Conservation (phyloP, 2,888 invertebrate genomes). For the Nymphalis c-album region DNA sequence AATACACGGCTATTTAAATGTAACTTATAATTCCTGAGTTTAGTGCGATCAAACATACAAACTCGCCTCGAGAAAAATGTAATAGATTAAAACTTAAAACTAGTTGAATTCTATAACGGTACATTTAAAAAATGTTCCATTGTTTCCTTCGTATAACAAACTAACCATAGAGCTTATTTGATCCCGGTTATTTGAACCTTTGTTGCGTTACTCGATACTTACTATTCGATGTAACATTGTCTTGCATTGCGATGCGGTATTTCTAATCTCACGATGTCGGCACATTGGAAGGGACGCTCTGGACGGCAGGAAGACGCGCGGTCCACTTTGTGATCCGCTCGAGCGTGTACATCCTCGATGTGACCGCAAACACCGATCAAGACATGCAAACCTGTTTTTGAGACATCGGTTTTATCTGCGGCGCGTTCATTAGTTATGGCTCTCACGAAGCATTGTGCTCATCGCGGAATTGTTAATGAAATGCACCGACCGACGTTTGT, state of each 20-base stretch:
- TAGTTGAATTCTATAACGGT: background rate
- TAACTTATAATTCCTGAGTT: too few species aligned
- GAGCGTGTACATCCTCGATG: constrained; percentile 61
- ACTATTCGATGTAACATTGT: constrained; percentile 17
- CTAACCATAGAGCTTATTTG: constrained; percentile 42
- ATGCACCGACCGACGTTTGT: constrained; percentile 40
- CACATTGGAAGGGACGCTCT: constrained; percentile 36
- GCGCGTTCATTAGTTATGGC: constrained; percentile 47
- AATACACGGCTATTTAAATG: too few species aligned
- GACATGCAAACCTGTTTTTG: constrained; percentile 67
- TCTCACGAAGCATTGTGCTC: constrained; percentile 44
- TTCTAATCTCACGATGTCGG: constrained; percentile 38
- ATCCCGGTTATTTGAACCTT: too few species aligned
- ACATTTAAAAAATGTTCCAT: background rate
- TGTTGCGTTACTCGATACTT: constrained; percentile 55
- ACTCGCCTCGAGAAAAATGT: background rate
- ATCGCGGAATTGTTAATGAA: constrained; percentile 47
- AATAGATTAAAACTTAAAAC: background rate
- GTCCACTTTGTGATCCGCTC: constrained; percentile 63
- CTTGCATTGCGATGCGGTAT: constrained; percentile 23
- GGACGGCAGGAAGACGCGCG: constrained; percentile 38
- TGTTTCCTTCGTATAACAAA: constrained; percentile 43
- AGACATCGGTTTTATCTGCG: constrained; percentile 41
- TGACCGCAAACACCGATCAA: constrained; percentile 68
- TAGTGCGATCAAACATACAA: too few species aligned